Evolutionary conservation across 1,140 invertebrate species (phyloP).

Genomic region (Trichonephila clavata): DNA sequence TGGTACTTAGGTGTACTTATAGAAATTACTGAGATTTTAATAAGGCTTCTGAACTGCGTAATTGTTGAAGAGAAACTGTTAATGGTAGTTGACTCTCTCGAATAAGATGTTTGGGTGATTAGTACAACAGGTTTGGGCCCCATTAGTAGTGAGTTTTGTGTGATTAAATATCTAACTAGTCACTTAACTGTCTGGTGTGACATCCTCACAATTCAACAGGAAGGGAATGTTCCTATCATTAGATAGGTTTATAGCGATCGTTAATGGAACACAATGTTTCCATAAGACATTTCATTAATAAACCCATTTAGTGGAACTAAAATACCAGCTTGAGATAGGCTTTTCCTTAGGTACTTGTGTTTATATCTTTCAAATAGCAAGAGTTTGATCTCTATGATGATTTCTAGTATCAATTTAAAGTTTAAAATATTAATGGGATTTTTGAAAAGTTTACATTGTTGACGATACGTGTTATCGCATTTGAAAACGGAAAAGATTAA

Average conservation of each 20-base stretch:
- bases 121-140: neutral
- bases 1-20: neutral
- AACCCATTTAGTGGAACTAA: neutral
- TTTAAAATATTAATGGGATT: no score
- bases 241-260: neutral
- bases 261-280: neutral
- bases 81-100: neutral
- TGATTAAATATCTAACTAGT: neutral
- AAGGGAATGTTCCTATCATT: neutral
- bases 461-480: no score
- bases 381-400: no score
- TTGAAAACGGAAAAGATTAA: no score
- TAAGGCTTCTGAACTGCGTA: neutral
- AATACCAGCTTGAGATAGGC: no score
- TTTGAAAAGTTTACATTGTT: no score
- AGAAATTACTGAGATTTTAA: constrained; percentile 1
- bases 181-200: neutral
- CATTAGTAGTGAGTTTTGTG: neutral
- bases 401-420: no score
- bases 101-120: neutral
- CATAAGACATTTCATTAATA: neutral
- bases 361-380: no score
- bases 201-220: neutral
- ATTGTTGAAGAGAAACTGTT: neutral
- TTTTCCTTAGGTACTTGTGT: no score